Base-by-base conservation (phyloP, 2,113 vertebrate species). In the Leptocoma aspasia region DNA sequence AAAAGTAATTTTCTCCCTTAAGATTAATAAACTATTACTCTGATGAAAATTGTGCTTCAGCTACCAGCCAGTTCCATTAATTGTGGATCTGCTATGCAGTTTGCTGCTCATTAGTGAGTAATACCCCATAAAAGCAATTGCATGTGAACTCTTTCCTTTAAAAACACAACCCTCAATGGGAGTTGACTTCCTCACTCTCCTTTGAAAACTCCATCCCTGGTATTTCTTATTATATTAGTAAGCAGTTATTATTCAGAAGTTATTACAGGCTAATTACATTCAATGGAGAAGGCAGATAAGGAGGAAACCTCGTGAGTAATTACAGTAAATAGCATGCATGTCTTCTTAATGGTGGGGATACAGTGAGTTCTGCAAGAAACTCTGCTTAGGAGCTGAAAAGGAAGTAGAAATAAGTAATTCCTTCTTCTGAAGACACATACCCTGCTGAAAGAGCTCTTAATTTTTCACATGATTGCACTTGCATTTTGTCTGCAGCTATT, bases 141-240 rank as follows among this genome's bases (percentile, higher is more conserved):
- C 9, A 10, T 96, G 94, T 95, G 81, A 95, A 95, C 78, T 20
- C 77, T 75, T 91, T 89, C 92, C 63, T 92, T 95, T 95, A 94
- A 93, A 96, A 97, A 94, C 91, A 95, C 53, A 95, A 24, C 75
- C 71, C 89, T 82, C 90, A 47, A 18, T 78, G 93, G 90, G 89
- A 96, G 56, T 80, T 87, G 60, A 95, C 88, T 90, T 95, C 89
- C 94, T 91, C 84, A 75, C 60, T 72, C 44, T 91, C 73, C 24
- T 81, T 83, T 89, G 86, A 92, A 92, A 96, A 94, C 82, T 89
- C 45, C 44, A 93, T 71, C 30, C 72, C 79, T 94, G 81, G 86
- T 93, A 95, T 85, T 84, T 92, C 78, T 95, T 93, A 96, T 95
- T 89, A 82, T 91, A 91, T 97, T 93, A 96, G 73, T 82, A 92